phyloP scores from a whole-genome alignment of 1,140 invertebrate species.

The Diuraphis noxia region DNA sequence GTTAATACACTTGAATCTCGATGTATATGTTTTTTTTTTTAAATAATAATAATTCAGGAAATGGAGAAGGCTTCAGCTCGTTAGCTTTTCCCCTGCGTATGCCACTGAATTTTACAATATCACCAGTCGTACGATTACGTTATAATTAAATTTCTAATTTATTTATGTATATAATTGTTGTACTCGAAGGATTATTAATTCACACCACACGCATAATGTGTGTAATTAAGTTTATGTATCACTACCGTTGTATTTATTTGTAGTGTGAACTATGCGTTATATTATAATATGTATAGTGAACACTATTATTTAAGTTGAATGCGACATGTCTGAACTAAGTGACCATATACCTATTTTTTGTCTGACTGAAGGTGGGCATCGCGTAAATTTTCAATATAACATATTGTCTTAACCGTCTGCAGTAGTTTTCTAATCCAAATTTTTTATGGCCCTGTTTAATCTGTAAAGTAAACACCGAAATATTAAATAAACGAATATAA shows the following conservation, averaged over 20 bases:
- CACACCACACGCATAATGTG: not conserved
- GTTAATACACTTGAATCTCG: no score
- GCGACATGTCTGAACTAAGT: not conserved
- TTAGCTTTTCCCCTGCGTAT: no score
- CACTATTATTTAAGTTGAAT: not conserved
- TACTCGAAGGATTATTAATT: not conserved
- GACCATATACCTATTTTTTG: not conserved
- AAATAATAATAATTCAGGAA: no score
- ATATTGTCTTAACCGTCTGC: not conserved
- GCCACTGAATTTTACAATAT: not conserved
- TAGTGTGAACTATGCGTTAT: not conserved
- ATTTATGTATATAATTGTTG: not conserved
- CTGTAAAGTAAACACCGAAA: not conserved
- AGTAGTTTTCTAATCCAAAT: not conserved
- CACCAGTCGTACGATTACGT: not conserved
- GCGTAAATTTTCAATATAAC: not conserved
- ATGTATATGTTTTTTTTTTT: no score
- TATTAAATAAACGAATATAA: not conserved
- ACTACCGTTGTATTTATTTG: not conserved
- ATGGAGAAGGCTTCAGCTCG: no score
- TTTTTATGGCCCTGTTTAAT: not conserved
- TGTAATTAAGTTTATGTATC: not conserved
- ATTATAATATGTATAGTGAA: not conserved
- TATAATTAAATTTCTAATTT: not conserved
- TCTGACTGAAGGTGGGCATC: not conserved